These are phyloP conservation scores for Diarsia rubi DNA, from an alignment of 2,888 invertebrate genomes.

Conservation along the genomic window DNA sequence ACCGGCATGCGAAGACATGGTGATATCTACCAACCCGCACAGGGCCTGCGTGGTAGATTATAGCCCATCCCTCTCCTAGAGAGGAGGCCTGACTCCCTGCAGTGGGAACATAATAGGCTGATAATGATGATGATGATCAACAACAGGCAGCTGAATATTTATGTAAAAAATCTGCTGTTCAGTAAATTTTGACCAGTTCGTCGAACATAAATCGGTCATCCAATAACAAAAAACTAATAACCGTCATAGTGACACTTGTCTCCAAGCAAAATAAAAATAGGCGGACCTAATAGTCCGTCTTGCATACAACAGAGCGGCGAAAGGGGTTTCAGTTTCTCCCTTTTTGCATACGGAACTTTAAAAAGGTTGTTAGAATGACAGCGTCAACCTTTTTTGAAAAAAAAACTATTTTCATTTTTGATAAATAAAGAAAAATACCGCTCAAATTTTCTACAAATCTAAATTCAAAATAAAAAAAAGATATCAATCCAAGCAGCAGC, in stretches of 20 bases:
- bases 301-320: too few relatives aligned
- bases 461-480: constrained; percentile 30
- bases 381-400: constrained; percentile 4
- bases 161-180: too few relatives aligned
- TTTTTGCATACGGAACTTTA: neutral
- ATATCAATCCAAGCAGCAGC: neutral
- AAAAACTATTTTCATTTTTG: neutral
- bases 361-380: neutral
- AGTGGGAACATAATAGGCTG: too few relatives aligned
- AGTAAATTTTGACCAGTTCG: too few relatives aligned
- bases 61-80: too few relatives aligned
- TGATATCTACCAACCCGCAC: too few relatives aligned
- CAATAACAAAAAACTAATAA: too few relatives aligned
- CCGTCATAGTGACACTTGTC: too few relatives aligned
- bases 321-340: neutral
- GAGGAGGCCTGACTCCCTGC: too few relatives aligned
- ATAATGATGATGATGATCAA: neutral
- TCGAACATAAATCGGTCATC: too few relatives aligned
- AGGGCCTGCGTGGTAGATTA: too few relatives aligned
- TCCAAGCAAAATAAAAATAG: neutral
- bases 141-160: neutral
- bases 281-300: too few relatives aligned
- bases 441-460: constrained; percentile 25
- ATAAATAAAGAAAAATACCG: neutral
- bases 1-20: neutral